Conservation (phyloP, 2,888 invertebrate genomes). For the Eilema griseolum region DNA sequence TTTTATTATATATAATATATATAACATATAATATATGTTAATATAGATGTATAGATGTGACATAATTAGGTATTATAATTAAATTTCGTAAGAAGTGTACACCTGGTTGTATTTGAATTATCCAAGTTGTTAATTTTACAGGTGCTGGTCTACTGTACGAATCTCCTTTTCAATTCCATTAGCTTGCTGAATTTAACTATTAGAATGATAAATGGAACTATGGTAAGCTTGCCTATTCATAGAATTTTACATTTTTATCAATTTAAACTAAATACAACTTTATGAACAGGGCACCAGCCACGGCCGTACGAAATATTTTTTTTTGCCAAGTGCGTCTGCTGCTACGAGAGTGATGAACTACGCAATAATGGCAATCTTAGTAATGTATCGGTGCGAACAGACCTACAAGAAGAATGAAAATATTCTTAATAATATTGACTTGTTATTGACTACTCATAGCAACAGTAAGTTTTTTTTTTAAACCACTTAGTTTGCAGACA, state of each 20-base stretch:
- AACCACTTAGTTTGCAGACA: too few species aligned
- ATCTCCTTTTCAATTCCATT: constrained; percentile 32
- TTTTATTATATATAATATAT: too few species aligned
- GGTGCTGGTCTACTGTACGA: constrained; percentile 20
- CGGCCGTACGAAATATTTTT: too few species aligned
- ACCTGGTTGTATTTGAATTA: background rate
- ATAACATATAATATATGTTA: too few species aligned
- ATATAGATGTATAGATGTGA: too few species aligned
- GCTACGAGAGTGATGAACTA: constrained; percentile 40
- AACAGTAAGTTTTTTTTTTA: constrained; percentile 46
- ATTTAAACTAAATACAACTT: background rate
- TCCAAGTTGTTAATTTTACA: constrained; percentile 22
- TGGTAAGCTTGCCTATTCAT: constrained; percentile 4
- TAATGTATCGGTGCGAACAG: constrained; percentile 51
- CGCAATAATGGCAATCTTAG: constrained; percentile 24
- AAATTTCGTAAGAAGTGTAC: too few species aligned
- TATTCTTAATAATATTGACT: constrained; percentile 49
- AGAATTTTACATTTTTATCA: background rate
- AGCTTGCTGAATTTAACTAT: constrained; percentile 33
- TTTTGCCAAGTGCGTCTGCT: constrained; percentile 25
- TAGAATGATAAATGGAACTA: constrained; percentile 25
- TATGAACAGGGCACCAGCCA: background rate
- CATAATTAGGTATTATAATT: too few species aligned
- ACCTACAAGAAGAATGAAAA: constrained; percentile 43
- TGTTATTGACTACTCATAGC: constrained; percentile 44